Conservation (phyloP, 2,888 invertebrate genomes). For the Philereme transversata region DNA sequence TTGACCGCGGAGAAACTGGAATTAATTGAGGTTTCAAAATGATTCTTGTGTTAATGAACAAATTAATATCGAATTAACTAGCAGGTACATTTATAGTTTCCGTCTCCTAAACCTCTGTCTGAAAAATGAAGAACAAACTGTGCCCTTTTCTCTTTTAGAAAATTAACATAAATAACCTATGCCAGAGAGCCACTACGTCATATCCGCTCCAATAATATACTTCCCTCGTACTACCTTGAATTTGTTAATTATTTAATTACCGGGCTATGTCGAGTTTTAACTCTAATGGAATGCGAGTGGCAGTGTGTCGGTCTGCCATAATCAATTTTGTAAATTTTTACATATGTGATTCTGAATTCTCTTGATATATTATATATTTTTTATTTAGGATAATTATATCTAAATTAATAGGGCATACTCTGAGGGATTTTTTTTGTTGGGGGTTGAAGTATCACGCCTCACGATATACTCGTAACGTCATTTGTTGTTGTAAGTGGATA, state of each 20-base stretch:
- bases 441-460: too few relatives aligned
- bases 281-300: slow-evolving; percentile 33
- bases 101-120: background rate
- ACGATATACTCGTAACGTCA: too few relatives aligned
- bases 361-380: too few relatives aligned
- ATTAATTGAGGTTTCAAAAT: too few relatives aligned
- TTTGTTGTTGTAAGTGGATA: too few relatives aligned
- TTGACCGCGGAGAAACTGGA: too few relatives aligned
- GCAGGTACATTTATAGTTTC: too few relatives aligned
- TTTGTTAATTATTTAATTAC: slow-evolving; percentile 63
- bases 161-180: slow-evolving; percentile 7
- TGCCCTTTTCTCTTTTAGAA: background rate
- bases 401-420: too few relatives aligned
- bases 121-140: background rate
- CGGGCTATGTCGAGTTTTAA: slow-evolving; percentile 42
- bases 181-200: slow-evolving; percentile 20
- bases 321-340: slow-evolving; percentile 20
- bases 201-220: slow-evolving; percentile 34
- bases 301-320: slow-evolving; percentile 15
- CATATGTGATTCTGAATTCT: slow-evolving; percentile 16
- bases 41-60: too few relatives aligned
- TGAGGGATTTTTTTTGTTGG: background rate
- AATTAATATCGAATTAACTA: too few relatives aligned
- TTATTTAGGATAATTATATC: too few relatives aligned
- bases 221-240: slow-evolving; percentile 65